A percentile compares a stretch with the other conserved stretches of the same genome.
Conservation (phyloP, 2,113 vertebrate species). For the Chaenocephalus aceratus region DNA sequence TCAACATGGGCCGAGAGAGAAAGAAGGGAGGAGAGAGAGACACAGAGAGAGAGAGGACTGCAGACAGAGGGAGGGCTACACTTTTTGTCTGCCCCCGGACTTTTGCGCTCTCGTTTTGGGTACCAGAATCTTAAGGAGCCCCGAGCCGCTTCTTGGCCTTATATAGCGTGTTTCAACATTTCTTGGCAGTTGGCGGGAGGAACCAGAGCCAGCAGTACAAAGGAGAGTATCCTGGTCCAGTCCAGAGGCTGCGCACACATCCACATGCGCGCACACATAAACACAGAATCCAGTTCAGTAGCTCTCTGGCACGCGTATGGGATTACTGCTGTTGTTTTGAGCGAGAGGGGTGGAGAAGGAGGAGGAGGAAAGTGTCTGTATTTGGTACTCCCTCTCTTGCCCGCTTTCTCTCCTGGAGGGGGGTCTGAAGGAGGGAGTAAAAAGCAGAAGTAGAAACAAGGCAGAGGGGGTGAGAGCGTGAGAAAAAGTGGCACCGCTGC, state of each 20-base stretch:
- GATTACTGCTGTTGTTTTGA: constrained; percentile 78
- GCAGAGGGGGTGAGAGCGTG: constrained; percentile 47
- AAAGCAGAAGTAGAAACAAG: constrained; percentile 65
- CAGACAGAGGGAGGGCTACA: constrained; percentile 42
- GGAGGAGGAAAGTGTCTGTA: constrained; percentile 63
- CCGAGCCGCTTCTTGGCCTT: constrained; percentile 77
- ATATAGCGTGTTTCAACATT: constrained; percentile 77
- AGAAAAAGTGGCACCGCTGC: constrained; percentile 48
- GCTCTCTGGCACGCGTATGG: constrained; percentile 75
- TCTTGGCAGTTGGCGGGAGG: constrained; percentile 67
- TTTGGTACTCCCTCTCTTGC: constrained; percentile 67
- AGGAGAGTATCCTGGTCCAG: constrained; percentile 62
- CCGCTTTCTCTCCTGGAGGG: constrained; percentile 47
- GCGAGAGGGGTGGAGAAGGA: constrained; percentile 30
- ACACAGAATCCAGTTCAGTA: constrained; percentile 58
- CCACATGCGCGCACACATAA: constrained; percentile 28
- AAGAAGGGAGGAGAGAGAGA: constrained; percentile 35
- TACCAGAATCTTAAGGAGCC: constrained; percentile 69
- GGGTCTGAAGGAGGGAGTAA: constrained; percentile 49
- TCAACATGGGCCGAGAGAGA: constrained; percentile 41
- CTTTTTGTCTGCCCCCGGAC: constrained; percentile 70
- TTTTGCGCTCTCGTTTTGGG: constrained; percentile 71
- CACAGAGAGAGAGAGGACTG: not conserved
- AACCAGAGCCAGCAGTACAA: constrained; percentile 57
- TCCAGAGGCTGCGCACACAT: constrained; percentile 56